phyloP scores from a whole-genome alignment of 2,113 vertebrate species.

The Corvus moneduloides region DNA sequence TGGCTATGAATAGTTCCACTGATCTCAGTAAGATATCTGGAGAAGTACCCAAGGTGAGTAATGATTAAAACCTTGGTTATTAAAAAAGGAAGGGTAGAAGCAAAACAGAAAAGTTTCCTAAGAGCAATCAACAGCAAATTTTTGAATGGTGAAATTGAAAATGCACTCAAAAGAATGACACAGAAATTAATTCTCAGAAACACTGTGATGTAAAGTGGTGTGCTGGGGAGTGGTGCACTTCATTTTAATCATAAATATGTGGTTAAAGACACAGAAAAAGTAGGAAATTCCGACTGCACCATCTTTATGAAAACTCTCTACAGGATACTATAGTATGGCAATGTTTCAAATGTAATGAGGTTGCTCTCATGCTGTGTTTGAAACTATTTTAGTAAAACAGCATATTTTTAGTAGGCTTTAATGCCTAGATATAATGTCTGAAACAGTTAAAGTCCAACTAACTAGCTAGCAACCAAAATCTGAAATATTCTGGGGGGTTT shows the following conservation, averaged over 20 bases:
- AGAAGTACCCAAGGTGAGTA: not conserved
- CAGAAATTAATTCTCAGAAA: not conserved
- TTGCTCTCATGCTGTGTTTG: not conserved
- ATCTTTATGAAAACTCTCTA: not conserved
- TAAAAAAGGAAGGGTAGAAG: conserved; percentile 9
- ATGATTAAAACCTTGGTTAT: not conserved
- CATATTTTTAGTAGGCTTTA: not conserved
- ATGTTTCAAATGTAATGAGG: not conserved
- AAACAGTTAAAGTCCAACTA: not conserved
- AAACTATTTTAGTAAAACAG: not conserved
- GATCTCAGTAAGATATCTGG: not conserved
- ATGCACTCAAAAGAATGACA: not conserved
- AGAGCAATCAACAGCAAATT: not conserved
- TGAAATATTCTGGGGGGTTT: not conserved
- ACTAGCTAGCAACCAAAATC: not conserved
- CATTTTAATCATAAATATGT: not conserved
- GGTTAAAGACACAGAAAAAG: not conserved
- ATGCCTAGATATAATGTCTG: not conserved
- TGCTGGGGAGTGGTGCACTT: not conserved
- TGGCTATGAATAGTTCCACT: conserved; percentile 16
- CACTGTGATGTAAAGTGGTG: not conserved
- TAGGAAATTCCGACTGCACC: not conserved
- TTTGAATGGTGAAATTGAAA: not conserved
- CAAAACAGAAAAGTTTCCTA: not conserved
- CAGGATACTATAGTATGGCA: not conserved